Evolutionary conservation across 2,888 invertebrate genomes (phyloP).

Genomic region (Ornithoptera alexandrae): DNA sequence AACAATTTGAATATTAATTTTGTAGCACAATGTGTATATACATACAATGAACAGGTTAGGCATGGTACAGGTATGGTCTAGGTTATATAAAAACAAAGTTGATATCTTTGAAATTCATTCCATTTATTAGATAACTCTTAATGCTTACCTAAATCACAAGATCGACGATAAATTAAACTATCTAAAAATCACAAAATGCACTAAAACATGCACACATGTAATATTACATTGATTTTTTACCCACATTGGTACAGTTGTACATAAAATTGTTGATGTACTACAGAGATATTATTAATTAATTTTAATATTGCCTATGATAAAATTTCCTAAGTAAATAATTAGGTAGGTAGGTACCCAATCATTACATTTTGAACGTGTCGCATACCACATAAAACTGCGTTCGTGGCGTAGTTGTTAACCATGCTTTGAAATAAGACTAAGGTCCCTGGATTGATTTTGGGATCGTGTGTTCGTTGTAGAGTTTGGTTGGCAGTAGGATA

Average conservation of each 20-base stretch:
- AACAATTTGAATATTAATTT: too few relatives aligned
- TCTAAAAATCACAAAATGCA: constrained; percentile 80
- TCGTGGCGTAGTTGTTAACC: too few relatives aligned
- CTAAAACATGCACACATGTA: constrained; percentile 80
- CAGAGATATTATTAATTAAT: constrained; percentile 52
- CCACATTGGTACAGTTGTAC: constrained; percentile 70
- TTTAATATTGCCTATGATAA: constrained; percentile 56
- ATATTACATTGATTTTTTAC: constrained; percentile 73
- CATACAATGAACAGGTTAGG: too few relatives aligned
- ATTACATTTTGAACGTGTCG: constrained; percentile 29
- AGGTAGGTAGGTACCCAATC: constrained; percentile 36
- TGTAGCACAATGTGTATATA: too few relatives aligned
- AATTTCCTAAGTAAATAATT: constrained; percentile 52
- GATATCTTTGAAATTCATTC: constrained; percentile 50
- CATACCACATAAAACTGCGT: background rate
- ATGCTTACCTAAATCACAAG: constrained; percentile 77
- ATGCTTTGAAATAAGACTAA: too few relatives aligned
- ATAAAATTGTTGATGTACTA: constrained; percentile 60
- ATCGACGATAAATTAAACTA: constrained; percentile 79
- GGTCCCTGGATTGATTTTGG: too few relatives aligned
- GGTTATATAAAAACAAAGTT: background rate
- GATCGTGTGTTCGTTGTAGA: too few relatives aligned
- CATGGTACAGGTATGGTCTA: background rate
- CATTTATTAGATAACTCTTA: constrained; percentile 57
- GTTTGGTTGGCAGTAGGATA: too few relatives aligned